Conservation (phyloP, 2,113 vertebrate genomes). For the Pipa parva region DNA sequence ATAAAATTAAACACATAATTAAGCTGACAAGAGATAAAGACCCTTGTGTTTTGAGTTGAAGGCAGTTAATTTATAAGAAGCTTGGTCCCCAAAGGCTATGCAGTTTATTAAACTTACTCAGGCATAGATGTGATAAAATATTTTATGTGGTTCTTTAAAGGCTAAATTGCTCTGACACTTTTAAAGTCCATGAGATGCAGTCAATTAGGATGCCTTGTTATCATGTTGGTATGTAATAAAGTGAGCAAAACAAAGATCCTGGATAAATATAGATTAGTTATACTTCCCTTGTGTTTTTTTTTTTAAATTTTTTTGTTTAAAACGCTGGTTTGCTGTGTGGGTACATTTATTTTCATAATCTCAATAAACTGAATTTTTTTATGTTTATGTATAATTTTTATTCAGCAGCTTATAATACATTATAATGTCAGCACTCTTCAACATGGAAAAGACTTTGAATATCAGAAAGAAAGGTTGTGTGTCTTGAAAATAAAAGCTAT, state of each 20-base stretch:
- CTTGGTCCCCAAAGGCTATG: constrained; percentile 78
- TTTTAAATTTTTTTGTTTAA: too few relatives aligned
- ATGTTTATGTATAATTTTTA: too few relatives aligned
- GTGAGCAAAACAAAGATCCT: constrained; percentile 49
- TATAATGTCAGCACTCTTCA: too few relatives aligned
- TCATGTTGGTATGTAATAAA: constrained; percentile 49
- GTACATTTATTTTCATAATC: too few relatives aligned
- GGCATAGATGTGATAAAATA: constrained; percentile 80
- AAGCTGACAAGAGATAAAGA: constrained; percentile 88
- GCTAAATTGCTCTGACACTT: constrained; percentile 69
- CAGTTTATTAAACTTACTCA: constrained; percentile 90
- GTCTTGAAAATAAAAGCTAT: too few relatives aligned
- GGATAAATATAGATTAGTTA: constrained; percentile 37
- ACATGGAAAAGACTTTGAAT: too few relatives aligned
- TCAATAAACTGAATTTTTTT: too few relatives aligned
- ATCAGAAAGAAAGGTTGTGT: too few relatives aligned
- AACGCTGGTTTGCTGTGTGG: too few relatives aligned
- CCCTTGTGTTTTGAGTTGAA: constrained; percentile 74
- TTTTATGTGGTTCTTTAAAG: constrained; percentile 81
- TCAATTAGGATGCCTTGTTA: constrained; percentile 82
- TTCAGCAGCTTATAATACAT: too few relatives aligned
- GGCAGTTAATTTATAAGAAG: constrained; percentile 84
- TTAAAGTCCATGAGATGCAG: constrained; percentile 66
- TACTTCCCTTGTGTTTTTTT: neutral
- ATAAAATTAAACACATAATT: constrained; percentile 98